Conservation (phyloP, 2,888 invertebrate species). For the Apodemia zela region DNA sequence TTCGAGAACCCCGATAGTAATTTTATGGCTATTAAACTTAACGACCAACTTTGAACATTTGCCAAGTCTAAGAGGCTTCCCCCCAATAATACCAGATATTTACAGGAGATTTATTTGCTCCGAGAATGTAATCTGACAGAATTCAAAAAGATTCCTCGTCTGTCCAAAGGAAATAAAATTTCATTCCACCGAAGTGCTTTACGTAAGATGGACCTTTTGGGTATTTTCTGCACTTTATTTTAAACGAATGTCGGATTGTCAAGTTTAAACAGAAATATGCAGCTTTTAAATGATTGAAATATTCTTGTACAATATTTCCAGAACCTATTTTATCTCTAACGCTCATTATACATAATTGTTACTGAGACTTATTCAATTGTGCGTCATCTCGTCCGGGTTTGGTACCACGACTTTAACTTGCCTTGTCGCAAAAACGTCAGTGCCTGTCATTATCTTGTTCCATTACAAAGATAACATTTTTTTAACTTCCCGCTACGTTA, state of each 20-base stretch:
- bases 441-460: no score
- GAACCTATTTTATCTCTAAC: no score
- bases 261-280: neutral
- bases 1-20: neutral
- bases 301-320: neutral
- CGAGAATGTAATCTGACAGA: slow-evolving; percentile 5
- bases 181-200: neutral
- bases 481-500: no score
- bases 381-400: no score
- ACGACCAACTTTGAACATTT: slow-evolving; percentile 10
- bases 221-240: slow-evolving; percentile 6
- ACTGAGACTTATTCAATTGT: no score
- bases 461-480: no score
- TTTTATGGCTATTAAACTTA: slow-evolving; percentile 6
- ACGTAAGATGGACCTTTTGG: neutral
- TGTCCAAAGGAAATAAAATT: neutral
- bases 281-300: neutral
- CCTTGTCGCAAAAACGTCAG: no score
- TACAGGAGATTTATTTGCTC: slow-evolving; percentile 9
- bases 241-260: neutral
- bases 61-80: neutral
- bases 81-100: slow-evolving; percentile 2
- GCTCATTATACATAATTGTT: no score
- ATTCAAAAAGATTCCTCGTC: slow-evolving; percentile 3
- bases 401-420: no score